Evolutionary conservation across 2,797 vertebrate species (phyloP), one percentile per base, ranked within the genome.

Genomic region (Spea hammondii): DNA sequence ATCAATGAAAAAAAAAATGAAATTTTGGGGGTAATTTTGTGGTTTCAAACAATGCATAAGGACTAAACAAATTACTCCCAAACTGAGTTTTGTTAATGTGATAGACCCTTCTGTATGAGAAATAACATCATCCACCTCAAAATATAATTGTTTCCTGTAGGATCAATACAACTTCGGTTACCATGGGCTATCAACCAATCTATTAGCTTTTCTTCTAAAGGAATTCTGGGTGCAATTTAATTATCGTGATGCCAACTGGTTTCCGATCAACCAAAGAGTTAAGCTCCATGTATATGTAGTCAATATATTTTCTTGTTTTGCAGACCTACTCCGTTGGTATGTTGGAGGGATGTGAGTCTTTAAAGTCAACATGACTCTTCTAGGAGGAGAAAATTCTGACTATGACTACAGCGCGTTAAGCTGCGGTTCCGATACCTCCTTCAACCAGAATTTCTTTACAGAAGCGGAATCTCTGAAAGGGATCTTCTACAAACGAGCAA

Each of bases 371-470:
- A 99, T 99, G 97, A 96, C 96, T 91, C 93, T 98, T 86, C 82
- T 99, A 89, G 91, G 95, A 1, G 97, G 97, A 57, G 97, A 99
- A 85, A 97, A 97, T 84, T 99, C 97, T 0, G 97, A 98, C 88
- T 99, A 97, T 0, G 97, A 99, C 92, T 99, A 97, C 87, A 98
- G 97, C 0, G 96, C 95, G 77, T 91, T 99, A 83, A 99, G 97
- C 92, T 98, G 97, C 65, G 83, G 93, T 83, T 99, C 97, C 0
- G 96, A 98, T 47, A 86, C 91, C 74, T 96, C 96, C 82, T 88
- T 97, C 84, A 94, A 93, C 85, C 91, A 89, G 0, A 92, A 93
- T 0, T 94, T 95, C 79, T 88, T 93, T 11, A 91, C 93, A 0
- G 97, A 96, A 82, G 90, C 90, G 6, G 94, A 96, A 85, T 83